phyloP scores from a whole-genome alignment of 2,888 invertebrate genomes.

The Nesidiocoris tenuis region DNA sequence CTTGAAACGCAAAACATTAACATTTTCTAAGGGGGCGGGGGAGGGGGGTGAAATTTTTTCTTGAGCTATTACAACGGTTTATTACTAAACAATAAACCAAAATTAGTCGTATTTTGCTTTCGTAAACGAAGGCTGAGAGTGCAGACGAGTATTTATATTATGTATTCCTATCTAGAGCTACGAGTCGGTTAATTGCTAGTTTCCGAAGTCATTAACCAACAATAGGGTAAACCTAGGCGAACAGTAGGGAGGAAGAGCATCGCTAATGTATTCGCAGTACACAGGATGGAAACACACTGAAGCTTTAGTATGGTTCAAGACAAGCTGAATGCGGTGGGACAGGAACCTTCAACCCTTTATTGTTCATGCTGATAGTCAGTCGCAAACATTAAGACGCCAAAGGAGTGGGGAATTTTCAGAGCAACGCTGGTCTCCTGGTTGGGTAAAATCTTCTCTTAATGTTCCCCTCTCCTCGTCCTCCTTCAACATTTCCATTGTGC shows the following conservation, averaged over 20 bases:
- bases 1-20: no score
- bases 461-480: neutral
- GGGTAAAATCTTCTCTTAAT: neutral
- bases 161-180: no score
- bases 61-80: no score
- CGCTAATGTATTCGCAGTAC: neutral
- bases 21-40: no score
- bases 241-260: neutral
- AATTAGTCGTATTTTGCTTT: no score
- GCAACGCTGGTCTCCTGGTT: neutral
- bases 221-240: neutral
- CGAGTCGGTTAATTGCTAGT: neutral
- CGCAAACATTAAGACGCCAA: neutral
- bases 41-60: no score
- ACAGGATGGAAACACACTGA: neutral
- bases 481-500: neutral
- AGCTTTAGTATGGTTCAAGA: neutral
- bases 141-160: no score
- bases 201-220: neutral
- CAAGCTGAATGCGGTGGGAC: neutral
- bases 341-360: neutral
- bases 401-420: neutral
- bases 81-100: no score
- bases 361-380: neutral
- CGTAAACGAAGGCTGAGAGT: no score